These are phyloP conservation scores for Carabus problematicus DNA, from an alignment of 2,888 invertebrate genomes.

Conservation along the genomic window DNA sequence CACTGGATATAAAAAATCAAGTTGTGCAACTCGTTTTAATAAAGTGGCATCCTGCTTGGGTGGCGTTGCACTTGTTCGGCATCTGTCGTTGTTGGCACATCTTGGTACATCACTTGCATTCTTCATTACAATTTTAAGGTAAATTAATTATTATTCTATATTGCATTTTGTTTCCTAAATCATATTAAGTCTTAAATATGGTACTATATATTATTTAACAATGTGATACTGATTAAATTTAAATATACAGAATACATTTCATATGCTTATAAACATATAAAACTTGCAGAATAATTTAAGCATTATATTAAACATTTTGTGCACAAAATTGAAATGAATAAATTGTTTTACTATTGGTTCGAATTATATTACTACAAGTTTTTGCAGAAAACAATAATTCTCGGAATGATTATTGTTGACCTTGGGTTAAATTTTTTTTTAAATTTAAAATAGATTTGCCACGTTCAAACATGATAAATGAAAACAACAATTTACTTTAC, in stretches of 20 bases:
- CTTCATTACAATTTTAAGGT: conserved; percentile 7
- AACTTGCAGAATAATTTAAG: no score
- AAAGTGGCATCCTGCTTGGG: not conserved
- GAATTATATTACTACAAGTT: no score
- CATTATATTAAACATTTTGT: no score
- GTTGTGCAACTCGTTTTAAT: not conserved
- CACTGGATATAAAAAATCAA: not conserved
- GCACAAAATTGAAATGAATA: no score
- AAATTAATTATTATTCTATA: conserved; percentile 2
- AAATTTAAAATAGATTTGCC: not conserved
- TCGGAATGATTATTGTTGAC: not conserved
- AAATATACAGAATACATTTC: no score
- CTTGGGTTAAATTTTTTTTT: not conserved
- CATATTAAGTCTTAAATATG: no score
- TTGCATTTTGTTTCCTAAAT: not conserved
- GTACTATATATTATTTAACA: no score
- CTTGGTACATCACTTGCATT: not conserved
- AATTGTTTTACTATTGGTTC: no score
- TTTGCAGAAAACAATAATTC: no score
- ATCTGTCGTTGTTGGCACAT: not conserved
- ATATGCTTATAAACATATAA: no score
- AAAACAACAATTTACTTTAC: conserved; percentile 13
- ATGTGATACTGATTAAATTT: no score
- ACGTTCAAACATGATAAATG: not conserved
- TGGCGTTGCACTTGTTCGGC: not conserved